These are phyloP conservation scores for Calypte anna DNA, from an alignment of 2,113 vertebrate species.

Conservation along the genomic window DNA sequence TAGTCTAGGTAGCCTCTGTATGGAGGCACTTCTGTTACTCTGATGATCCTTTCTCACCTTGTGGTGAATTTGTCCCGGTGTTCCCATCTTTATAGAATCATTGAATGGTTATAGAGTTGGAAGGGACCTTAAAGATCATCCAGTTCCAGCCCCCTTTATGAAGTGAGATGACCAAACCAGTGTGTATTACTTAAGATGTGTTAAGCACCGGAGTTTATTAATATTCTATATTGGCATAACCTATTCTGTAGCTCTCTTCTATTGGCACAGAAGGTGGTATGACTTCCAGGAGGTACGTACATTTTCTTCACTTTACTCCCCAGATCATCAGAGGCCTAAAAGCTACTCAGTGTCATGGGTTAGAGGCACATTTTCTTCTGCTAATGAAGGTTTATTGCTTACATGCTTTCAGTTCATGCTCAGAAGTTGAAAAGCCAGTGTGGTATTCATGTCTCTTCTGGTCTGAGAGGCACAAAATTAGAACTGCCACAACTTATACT, in stretches of 20 bases:
- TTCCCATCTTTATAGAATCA: neutral
- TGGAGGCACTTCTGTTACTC: neutral
- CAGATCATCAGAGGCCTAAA: neutral
- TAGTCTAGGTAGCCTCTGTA: neutral
- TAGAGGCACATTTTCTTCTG: neutral
- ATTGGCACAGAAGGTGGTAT: neutral
- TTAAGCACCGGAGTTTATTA: neutral
- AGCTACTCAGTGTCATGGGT: neutral
- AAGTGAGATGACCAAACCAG: neutral
- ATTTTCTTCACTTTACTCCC: neutral
- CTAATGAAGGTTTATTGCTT: neutral
- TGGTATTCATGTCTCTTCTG: neutral
- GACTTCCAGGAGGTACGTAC: neutral
- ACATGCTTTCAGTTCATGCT: neutral
- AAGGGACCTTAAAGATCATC: too few relatives aligned
- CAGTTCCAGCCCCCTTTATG: neutral
- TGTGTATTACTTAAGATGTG: neutral
- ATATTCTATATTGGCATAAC: neutral
- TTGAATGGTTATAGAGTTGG: too few relatives aligned
- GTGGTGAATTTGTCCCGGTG: neutral
- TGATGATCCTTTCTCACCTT: neutral
- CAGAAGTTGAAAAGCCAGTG: neutral
- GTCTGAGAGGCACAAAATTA: neutral
- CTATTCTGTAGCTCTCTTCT: neutral
- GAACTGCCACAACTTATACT: neutral